phyloP scores from a whole-genome alignment of 2,113 vertebrate genomes.

The Onychostoma macrolepis region DNA sequence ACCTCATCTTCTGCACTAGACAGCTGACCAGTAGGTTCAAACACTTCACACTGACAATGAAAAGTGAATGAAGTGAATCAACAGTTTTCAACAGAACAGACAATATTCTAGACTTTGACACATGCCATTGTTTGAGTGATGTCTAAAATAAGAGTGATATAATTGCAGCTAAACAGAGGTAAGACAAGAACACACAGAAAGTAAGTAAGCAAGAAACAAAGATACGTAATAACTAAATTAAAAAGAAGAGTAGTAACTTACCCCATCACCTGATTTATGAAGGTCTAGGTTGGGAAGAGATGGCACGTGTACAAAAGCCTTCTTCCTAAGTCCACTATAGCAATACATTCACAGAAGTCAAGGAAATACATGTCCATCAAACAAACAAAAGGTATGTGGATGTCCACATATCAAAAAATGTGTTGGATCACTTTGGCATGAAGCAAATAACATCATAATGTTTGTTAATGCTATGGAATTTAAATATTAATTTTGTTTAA shows the following conservation, averaged over 20 bases:
- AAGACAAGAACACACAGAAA: not conserved
- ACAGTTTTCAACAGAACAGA: not conserved
- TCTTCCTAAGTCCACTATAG: constrained; percentile 98
- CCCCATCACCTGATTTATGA: constrained; percentile 91
- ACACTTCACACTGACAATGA: constrained; percentile 84
- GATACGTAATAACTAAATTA: not conserved
- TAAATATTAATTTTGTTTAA: not conserved
- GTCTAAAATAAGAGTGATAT: not conserved
- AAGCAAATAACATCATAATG: not conserved
- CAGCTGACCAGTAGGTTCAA: constrained; percentile 85
- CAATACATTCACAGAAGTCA: constrained; percentile 91
- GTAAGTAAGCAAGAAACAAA: not conserved
- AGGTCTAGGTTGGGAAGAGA: constrained; percentile 93
- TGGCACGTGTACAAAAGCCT: constrained; percentile 95
- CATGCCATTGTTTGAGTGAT: not conserved
- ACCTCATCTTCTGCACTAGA: constrained; percentile 90
- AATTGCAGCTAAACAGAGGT: not conserved
- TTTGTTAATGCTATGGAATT: not conserved
- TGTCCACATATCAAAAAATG: not conserved
- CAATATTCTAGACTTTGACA: not conserved
- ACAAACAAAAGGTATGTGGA: not conserved
- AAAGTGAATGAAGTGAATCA: not conserved
- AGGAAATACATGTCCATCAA: constrained; percentile 65
- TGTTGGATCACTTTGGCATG: not conserved
- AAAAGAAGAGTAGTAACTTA: constrained; percentile 67